Conservation (phyloP, 1,140 invertebrate genomes). For the Brevipalpus yothersi region DNA sequence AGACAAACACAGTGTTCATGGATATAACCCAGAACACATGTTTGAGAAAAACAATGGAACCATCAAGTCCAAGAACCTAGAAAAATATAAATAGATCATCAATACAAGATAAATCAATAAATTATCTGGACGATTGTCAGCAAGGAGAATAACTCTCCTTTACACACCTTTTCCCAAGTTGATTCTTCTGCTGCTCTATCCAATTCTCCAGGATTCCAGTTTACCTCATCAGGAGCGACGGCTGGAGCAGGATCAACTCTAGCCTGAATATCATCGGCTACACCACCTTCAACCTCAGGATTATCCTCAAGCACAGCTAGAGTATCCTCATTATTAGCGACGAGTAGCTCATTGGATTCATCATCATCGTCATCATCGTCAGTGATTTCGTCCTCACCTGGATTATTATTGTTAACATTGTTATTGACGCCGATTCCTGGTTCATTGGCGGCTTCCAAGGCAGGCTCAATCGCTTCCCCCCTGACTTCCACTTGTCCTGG, state of each 20-base stretch:
- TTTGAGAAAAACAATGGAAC: conserved; percentile 88
- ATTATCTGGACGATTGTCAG: no score
- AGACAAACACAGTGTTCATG: conserved; percentile 81
- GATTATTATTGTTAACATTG: conserved; percentile 2
- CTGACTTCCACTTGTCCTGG: conserved; percentile 39
- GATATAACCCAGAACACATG: conserved; percentile 98
- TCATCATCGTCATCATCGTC: conserved; percentile 11
- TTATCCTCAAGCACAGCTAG: conserved; percentile 12
- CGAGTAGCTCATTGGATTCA: conserved; percentile 14
- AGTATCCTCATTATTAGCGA: conserved; percentile 10
- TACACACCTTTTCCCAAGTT: conserved; percentile 59
- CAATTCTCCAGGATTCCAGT: conserved; percentile 97
- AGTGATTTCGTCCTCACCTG: conserved; percentile 17
- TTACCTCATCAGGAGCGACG: conserved; percentile 37
- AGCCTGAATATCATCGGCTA: neutral
- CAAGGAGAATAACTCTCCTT: neutral
- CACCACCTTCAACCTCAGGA: neutral
- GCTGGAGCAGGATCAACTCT: neutral
- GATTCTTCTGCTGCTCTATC: conserved; percentile 87
- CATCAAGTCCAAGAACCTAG: conserved; percentile 75
- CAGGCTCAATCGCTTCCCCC: conserved; percentile 27
- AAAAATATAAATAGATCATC: conserved; percentile 11
- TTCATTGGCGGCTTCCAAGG: conserved; percentile 1
- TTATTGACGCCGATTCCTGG: conserved; percentile 1
- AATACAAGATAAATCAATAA: no score